Percentiles rank a stretch among this genome's conserved stretches.
Evolutionary conservation across 2,888 invertebrate genomes (phyloP).

Genomic region (Thalpophila matura): DNA sequence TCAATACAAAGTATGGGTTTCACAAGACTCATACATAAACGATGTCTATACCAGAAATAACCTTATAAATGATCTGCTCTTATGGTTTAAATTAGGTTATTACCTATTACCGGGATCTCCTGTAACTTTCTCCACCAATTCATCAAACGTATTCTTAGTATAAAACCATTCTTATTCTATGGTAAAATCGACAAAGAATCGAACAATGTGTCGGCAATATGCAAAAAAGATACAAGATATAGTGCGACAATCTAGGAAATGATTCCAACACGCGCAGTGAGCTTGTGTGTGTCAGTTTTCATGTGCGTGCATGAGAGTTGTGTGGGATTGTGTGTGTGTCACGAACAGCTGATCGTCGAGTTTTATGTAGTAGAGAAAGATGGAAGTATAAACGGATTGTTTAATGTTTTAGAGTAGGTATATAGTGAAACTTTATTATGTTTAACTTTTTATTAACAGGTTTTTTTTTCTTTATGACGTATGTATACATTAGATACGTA

Average conservation of each 20-base stretch:
- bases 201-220: slow-evolving; percentile 51
- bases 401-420: neutral
- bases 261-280: slow-evolving; percentile 48
- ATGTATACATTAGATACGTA: too few species aligned
- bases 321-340: slow-evolving; percentile 2
- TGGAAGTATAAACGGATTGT: slow-evolving; percentile 24
- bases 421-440: too few species aligned
- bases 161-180: too few species aligned
- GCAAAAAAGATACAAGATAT: slow-evolving; percentile 58
- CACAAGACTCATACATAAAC: neutral
- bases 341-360: slow-evolving; percentile 47
- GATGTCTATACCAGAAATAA: too few species aligned
- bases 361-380: slow-evolving; percentile 34
- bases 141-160: slow-evolving; percentile 35
- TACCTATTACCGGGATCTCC: slow-evolving; percentile 1
- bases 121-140: slow-evolving; percentile 40
- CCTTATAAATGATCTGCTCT: neutral
- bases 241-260: slow-evolving; percentile 55
- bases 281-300: slow-evolving; percentile 30
- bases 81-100: neutral
- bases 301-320: neutral
- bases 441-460: slow-evolving; percentile 5
- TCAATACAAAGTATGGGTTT: neutral
- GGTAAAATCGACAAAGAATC: slow-evolving; percentile 40
- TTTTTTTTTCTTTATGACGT: slow-evolving; percentile 21